Percentiles rank a stretch among this genome's conserved stretches.
phyloP scores from a whole-genome alignment of 2,888 invertebrate species.

The Xanthia togata region DNA sequence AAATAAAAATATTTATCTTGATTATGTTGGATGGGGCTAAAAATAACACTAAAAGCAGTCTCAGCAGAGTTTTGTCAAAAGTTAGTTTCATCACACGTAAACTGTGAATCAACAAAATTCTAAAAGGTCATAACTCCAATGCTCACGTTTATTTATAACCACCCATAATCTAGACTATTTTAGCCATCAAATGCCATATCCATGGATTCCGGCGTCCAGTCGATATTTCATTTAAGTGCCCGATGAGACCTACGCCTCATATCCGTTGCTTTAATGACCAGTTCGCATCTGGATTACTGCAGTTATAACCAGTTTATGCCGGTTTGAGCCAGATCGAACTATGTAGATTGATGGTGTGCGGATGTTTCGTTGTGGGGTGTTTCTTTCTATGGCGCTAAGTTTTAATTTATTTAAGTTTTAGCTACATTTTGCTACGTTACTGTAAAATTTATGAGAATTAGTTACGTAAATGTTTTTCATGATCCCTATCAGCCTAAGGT shows the following conservation, averaged over 20 bases:
- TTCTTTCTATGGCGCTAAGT: not conserved
- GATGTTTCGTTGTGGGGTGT: not conserved
- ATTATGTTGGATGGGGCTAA: too few relatives aligned
- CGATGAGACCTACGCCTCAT: conserved; percentile 69
- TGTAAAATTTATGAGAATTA: not conserved
- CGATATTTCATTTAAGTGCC: conserved; percentile 63
- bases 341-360: conserved; percentile 36
- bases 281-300: conserved; percentile 60
- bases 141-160: not conserved
- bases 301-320: conserved; percentile 62
- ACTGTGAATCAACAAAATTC: not conserved
- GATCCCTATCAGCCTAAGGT: too few relatives aligned
- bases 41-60: not conserved
- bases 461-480: not conserved
- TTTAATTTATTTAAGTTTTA: not conserved
- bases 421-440: not conserved
- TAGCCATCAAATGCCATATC: conserved; percentile 26
- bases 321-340: conserved; percentile 54
- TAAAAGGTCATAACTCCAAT: conserved; percentile 17
- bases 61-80: not conserved
- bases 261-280: conserved; percentile 74
- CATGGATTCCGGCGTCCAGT: conserved; percentile 25
- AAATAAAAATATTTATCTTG: too few relatives aligned
- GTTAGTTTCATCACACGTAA: conserved; percentile 1
- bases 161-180: conserved; percentile 3